Percentiles rank a stretch among this genome's conserved stretches.
These are phyloP conservation scores for Dendrophyllia cribrosa DNA, from an alignment of 64 coral and sea anemone genomes.

Conservation along the genomic window DNA sequence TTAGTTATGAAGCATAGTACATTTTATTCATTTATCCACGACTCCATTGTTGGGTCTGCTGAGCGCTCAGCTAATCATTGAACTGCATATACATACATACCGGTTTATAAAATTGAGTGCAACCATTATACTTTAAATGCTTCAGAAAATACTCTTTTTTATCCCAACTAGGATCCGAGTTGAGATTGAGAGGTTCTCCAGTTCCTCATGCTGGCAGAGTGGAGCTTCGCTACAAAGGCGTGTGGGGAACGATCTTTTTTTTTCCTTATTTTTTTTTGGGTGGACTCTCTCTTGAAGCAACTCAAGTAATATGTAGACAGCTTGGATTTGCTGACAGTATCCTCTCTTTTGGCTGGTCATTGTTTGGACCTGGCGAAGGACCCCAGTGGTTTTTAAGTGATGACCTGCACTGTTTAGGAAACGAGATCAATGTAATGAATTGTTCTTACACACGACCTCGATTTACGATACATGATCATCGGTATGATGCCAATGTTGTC, in stretches of 20 bases:
- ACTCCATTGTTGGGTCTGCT: no score
- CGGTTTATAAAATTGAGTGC: no score
- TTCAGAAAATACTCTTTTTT: no score
- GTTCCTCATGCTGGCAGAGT: slow-evolving; percentile 16
- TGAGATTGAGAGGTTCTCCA: not conserved
- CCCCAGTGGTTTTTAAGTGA: not conserved
- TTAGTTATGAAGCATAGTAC: no score
- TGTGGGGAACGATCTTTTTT: slow-evolving; percentile 18
- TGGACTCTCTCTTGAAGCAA: not conserved
- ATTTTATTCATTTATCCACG: no score
- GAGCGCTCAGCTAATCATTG: no score
- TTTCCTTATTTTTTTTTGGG: no score
- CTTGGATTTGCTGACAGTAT: not conserved
- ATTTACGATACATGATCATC: not conserved
- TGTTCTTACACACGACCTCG: not conserved
- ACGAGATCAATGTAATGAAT: not conserved
- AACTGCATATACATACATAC: no score
- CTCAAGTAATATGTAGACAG: not conserved
- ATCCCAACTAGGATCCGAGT: not conserved
- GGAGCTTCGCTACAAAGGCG: not conserved
- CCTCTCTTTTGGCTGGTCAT: not conserved
- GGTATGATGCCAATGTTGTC: not conserved
- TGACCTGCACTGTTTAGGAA: not conserved
- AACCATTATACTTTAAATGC: no score
- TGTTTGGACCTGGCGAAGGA: not conserved